phyloP scores from a whole-genome alignment of 2,888 invertebrate genomes.

The Tetragnatha montana region DNA sequence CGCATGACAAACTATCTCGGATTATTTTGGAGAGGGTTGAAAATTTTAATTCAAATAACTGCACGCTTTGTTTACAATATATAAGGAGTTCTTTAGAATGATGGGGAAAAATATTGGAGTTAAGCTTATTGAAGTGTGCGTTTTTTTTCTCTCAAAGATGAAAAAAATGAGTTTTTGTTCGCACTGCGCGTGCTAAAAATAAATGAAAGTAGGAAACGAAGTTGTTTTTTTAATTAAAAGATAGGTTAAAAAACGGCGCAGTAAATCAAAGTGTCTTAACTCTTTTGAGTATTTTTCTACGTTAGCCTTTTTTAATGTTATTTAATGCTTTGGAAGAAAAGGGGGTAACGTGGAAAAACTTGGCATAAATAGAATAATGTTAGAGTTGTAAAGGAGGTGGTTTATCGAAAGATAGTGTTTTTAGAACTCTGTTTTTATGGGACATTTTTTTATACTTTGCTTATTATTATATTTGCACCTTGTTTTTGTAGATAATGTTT shows the following conservation, averaged over 20 bases:
- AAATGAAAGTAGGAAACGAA: constrained; percentile 6
- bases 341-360: not conserved
- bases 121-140: not conserved
- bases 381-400: no score
- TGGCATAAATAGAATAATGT: not conserved
- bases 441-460: no score
- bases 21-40: not conserved
- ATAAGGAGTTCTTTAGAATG: not conserved
- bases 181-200: not conserved
- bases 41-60: not conserved
- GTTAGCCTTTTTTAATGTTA: not conserved
- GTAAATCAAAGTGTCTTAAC: constrained; percentile 24
- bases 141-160: not conserved
- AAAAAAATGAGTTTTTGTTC: not conserved
- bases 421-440: no score
- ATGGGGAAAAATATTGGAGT: not conserved
- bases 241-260: not conserved
- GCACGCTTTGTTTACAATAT: not conserved
- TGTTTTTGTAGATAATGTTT: no score
- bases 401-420: no score
- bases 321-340: not conserved
- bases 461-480: no score
- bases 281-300: not conserved
- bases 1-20: not conserved
- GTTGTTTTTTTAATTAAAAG: constrained; percentile 21